These are phyloP conservation scores for Myopa testacea DNA, from an alignment of 2,888 invertebrate species.

Conservation along the genomic window DNA sequence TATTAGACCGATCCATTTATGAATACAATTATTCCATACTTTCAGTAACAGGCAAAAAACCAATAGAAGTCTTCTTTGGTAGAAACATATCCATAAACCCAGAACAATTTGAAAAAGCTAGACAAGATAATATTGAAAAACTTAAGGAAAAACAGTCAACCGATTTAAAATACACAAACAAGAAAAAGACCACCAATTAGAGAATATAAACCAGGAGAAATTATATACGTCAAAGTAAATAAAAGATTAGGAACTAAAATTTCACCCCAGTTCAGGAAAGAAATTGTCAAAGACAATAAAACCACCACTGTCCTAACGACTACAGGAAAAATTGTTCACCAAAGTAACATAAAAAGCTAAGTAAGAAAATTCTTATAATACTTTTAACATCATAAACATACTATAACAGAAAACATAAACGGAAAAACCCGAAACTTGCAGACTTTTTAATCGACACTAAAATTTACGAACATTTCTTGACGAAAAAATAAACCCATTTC, in stretches of 20 bases:
- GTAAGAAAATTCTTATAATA: neutral
- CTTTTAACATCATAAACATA: neutral
- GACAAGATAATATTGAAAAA: neutral
- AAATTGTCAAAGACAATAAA: conserved; percentile 31
- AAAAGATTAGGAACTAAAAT: conserved; percentile 43
- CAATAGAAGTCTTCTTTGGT: too few relatives aligned
- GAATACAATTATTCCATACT: too few relatives aligned
- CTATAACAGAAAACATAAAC: neutral
- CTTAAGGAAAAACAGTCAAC: neutral
- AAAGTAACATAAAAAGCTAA: neutral
- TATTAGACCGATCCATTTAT: too few relatives aligned
- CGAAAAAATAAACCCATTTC: neutral
- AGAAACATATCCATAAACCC: neutral
- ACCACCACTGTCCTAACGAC: conserved; percentile 15
- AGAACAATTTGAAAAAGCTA: conserved; percentile 10
- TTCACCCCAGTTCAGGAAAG: conserved; percentile 36
- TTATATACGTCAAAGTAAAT: conserved; percentile 37
- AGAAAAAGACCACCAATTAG: neutral
- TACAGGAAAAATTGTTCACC: neutral
- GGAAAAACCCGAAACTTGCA: neutral
- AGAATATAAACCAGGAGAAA: conserved; percentile 28
- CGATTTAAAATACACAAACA: conserved; percentile 1
- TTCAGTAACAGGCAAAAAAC: too few relatives aligned
- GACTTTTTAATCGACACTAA: neutral
- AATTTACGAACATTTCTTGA: neutral